Percentiles rank a stretch among this genome's conserved stretches.
These are phyloP conservation scores for Grammomys dolichurus DNA, from an alignment of 2,113 vertebrate genomes.

Conservation along the genomic window DNA sequence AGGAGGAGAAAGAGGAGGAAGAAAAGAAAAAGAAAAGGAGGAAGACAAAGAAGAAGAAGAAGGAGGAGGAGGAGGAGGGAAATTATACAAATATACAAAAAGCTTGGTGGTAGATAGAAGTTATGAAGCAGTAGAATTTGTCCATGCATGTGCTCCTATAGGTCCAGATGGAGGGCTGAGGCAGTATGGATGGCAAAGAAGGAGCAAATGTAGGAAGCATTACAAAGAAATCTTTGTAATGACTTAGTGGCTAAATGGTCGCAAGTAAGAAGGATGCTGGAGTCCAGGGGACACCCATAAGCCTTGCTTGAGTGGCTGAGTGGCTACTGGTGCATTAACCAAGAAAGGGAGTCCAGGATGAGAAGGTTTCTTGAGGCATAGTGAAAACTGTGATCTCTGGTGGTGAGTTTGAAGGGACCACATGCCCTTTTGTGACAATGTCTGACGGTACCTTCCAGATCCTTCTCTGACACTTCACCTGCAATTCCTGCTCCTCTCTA, in stretches of 20 bases:
- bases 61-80: not conserved
- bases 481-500: not conserved
- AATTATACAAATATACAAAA: not conserved
- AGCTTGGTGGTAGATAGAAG: not conserved
- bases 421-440: not conserved
- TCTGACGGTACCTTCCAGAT: not conserved
- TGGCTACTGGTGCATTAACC: not conserved
- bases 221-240: not conserved
- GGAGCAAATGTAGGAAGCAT: not conserved
- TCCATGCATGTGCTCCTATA: not conserved
- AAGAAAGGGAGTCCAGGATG: constrained; percentile 29
- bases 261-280: not conserved
- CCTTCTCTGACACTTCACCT: not conserved
- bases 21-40: not conserved
- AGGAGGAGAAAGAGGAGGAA: not conserved
- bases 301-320: constrained; percentile 12
- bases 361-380: constrained; percentile 26
- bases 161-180: not conserved
- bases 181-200: not conserved
- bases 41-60: not conserved
- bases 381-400: constrained; percentile 20
- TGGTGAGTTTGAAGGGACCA: not conserved
- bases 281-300: not conserved
- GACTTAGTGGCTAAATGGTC: constrained; percentile 10
- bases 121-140: not conserved